These are phyloP conservation scores for Aphaenogaster rudis DNA, from an alignment of 1,140 invertebrate species.

Conservation along the genomic window DNA sequence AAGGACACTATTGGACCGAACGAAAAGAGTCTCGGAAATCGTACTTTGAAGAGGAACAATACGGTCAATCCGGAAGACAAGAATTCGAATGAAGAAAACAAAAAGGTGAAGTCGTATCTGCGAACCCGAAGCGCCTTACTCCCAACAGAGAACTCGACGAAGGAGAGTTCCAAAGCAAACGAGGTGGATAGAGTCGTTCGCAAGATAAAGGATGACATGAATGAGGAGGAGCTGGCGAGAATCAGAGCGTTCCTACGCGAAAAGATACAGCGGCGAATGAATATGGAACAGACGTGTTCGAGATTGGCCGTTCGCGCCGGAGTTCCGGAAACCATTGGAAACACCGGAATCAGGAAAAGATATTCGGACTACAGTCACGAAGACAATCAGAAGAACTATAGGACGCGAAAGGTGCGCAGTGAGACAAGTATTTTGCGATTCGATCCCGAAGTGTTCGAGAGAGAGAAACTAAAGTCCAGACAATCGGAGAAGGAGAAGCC, in stretches of 20 bases:
- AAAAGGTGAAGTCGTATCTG: neutral
- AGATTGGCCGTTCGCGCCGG: neutral
- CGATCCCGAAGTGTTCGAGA: slow-evolving; percentile 64
- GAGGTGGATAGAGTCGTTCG: neutral
- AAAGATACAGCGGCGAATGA: slow-evolving; percentile 74
- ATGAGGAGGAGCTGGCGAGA: slow-evolving; percentile 70
- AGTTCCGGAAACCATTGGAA: neutral
- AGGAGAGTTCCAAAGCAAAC: neutral
- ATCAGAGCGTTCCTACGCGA: slow-evolving; percentile 75
- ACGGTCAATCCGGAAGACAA: neutral
- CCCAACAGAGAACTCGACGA: neutral
- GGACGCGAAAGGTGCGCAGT: slow-evolving; percentile 80
- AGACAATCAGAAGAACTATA: slow-evolving; percentile 68
- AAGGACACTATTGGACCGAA: neutral
- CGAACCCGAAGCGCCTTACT: slow-evolving; percentile 6
- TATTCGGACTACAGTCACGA: slow-evolving; percentile 66
- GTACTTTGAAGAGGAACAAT: neutral
- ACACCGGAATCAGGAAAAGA: slow-evolving; percentile 66
- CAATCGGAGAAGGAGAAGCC: slow-evolving; percentile 47
- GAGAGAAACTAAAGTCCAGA: slow-evolving; percentile 26
- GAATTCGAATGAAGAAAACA: slow-evolving; percentile 12
- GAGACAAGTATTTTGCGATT: slow-evolving; percentile 76
- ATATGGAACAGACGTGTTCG: slow-evolving; percentile 74
- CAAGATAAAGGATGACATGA: slow-evolving; percentile 46
- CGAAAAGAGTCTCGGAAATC: neutral